phyloP scores from a whole-genome alignment of 1,140 invertebrate genomes.

The Stegodyphus dumicola region DNA sequence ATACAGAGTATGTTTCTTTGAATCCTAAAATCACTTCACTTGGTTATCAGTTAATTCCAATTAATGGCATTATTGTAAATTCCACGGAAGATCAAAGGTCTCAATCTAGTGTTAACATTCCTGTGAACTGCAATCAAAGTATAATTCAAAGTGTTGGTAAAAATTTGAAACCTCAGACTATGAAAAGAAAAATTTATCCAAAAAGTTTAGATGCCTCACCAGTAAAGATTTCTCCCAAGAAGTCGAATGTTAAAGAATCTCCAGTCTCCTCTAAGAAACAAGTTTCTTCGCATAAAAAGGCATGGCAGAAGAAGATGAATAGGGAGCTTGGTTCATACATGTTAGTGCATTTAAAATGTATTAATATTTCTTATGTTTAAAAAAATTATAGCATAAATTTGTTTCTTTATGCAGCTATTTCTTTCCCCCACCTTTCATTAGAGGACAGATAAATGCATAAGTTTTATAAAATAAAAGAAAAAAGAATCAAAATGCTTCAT shows the following conservation, averaged over 20 bases:
- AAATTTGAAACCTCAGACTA: neutral
- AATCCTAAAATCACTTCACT: neutral
- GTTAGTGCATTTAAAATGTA: slow-evolving; percentile 10
- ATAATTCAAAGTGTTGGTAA: neutral
- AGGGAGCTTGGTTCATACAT: slow-evolving; percentile 61
- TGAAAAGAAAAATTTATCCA: neutral
- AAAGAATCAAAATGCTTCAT: too few relatives aligned
- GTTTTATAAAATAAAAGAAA: too few relatives aligned
- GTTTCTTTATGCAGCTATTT: too few relatives aligned
- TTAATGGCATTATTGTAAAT: neutral
- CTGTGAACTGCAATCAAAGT: neutral
- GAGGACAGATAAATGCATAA: too few relatives aligned
- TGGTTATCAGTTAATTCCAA: neutral
- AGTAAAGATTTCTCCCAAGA: neutral
- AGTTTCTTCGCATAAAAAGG: slow-evolving; percentile 38
- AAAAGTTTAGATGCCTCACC: neutral
- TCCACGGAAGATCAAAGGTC: neutral
- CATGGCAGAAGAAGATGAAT: slow-evolving; percentile 60
- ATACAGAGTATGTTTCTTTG: neutral
- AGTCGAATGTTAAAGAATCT: neutral
- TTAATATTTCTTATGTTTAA: too few relatives aligned
- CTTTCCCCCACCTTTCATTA: too few relatives aligned
- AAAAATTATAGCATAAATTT: too few relatives aligned
- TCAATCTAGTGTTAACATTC: neutral
- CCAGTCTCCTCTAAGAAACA: slow-evolving; percentile 15